Evolutionary conservation across 2,113 vertebrate species (phyloP), one percentile per base, ranked within the genome.

Genomic region (Callionymus lyra): DNA sequence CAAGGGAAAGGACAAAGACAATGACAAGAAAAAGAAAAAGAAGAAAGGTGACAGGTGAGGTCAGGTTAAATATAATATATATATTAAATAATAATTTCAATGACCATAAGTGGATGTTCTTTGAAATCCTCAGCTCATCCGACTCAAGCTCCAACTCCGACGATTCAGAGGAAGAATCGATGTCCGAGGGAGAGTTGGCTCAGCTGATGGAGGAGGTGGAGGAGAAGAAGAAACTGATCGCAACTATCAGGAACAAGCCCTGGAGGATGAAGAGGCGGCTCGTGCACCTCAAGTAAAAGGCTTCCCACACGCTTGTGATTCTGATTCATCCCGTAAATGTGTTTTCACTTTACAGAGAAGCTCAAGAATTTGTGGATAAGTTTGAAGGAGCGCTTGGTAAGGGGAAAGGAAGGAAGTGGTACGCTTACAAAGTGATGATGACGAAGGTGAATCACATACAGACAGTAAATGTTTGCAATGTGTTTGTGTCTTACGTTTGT

Each of bases 341-440:
- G 6, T 45, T 65, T 15, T 63, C 12, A 27, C 39, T 50, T n/a
- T 33, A 40, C 79, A 98, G 93, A 79, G 92, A 97, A 50, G 90
- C 93, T 48, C 93, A 98, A 63, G 71, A 74, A 40, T 98, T 98
- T 79, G 90, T 98, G 72, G 93, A 99, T 80, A 96, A 93, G 69
- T 97, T 93, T 65, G 93, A 99, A 87, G 95, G 95, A 35, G 92
- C 93, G 42, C 52, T 99, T 70, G 95, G 95, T 17, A 97, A 96
- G 78, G 94, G 93, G 12, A 95, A 94, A 76, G 93, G 93, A 54
- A 87, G 87, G 54, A 90, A 88, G 63, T 77, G 92, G 51, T 99
- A 92, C 0, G 93, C 95, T 0, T 98, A 89, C 63, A 94, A 90
- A 87, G 89, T 97, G 70, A 89, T 96, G 89, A 91, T 98, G 91